Percentiles rank a stretch among this genome's conserved stretches.
These are phyloP conservation scores for Hybognathus amarus DNA, from an alignment of 2,797 vertebrate species.

Conservation along the genomic window DNA sequence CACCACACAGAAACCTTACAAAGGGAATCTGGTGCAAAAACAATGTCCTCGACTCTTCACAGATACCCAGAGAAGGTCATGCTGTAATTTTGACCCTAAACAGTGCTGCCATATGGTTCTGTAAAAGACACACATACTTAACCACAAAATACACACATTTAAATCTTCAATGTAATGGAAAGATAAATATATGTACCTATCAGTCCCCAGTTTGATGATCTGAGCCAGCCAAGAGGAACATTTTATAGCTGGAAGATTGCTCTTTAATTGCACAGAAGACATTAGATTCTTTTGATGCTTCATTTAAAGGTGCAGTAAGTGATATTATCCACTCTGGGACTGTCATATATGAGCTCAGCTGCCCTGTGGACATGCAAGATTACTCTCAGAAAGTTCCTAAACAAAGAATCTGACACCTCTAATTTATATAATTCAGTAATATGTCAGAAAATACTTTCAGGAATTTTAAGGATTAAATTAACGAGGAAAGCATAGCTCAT, in stretches of 20 bases:
- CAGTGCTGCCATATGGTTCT: neutral
- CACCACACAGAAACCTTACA: constrained; percentile 31
- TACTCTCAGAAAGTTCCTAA: neutral
- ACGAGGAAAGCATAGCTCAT: neutral
- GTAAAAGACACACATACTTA: constrained; percentile 17
- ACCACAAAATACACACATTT: neutral
- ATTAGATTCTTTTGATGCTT: constrained; percentile 1
- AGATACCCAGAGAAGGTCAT: neutral
- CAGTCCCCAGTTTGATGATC: neutral
- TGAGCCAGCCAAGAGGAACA: neutral
- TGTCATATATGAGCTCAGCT: neutral
- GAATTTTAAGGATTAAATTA: neutral
- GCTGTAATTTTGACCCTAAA: neutral
- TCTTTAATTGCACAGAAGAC: neutral
- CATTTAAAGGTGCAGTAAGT: constrained; percentile 9
- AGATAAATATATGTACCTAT: neutral
- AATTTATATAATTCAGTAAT: neutral
- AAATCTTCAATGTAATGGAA: constrained; percentile 9
- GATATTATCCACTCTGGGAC: neutral
- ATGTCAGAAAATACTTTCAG: neutral
- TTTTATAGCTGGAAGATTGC: neutral
- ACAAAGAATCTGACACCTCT: neutral
- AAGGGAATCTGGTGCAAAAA: constrained; percentile 43
- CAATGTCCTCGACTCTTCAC: constrained; percentile 11
- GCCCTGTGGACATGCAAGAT: neutral